These are phyloP conservation scores for Thrips palmi DNA, from an alignment of 1,140 invertebrate genomes.

Conservation along the genomic window DNA sequence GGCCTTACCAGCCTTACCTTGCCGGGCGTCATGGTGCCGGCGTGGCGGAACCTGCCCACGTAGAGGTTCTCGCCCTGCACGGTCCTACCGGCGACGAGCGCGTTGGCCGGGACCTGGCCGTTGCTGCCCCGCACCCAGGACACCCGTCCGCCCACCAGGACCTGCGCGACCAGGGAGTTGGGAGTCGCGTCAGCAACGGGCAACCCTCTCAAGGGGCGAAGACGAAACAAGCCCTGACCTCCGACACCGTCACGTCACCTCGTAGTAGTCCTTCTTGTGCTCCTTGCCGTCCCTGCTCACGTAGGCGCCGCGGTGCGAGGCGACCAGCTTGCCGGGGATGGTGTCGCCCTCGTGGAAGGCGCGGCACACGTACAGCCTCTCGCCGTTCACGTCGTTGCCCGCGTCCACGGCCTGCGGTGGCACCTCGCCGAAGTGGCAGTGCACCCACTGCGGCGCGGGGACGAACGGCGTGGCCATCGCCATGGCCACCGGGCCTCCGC, in stretches of 20 bases:
- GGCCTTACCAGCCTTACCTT: constrained; percentile 29
- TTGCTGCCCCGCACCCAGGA: constrained; percentile 35
- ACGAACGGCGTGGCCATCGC: not conserved
- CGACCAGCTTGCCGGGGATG: constrained; percentile 57
- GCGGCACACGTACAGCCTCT: constrained; percentile 51
- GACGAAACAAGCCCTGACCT: constrained; percentile 13
- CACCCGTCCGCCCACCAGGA: constrained; percentile 38
- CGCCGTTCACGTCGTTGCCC: constrained; percentile 44
- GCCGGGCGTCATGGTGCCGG: constrained; percentile 40
- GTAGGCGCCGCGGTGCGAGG: constrained; percentile 51
- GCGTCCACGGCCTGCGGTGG: constrained; percentile 52
- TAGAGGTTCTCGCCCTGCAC: constrained; percentile 39
- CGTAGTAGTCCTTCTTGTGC: constrained; percentile 50
- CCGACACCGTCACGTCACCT: no score
- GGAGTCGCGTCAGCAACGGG: constrained; percentile 17
- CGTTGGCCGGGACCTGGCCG: constrained; percentile 34
- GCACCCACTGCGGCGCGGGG: constrained; percentile 37
- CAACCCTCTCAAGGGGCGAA: constrained; percentile 21
- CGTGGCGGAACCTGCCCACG: constrained; percentile 37
- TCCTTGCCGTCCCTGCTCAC: constrained; percentile 60
- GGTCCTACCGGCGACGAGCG: constrained; percentile 35
- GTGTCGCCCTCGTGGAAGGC: constrained; percentile 52
- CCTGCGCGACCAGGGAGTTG: constrained; percentile 23
- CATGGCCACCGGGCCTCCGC: not conserved
- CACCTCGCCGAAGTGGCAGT: constrained; percentile 37